A percentile compares a stretch with the other conserved stretches of the same genome.
phyloP scores from a whole-genome alignment of 2,888 invertebrate genomes.

The Aphidoletes aphidimyza region DNA sequence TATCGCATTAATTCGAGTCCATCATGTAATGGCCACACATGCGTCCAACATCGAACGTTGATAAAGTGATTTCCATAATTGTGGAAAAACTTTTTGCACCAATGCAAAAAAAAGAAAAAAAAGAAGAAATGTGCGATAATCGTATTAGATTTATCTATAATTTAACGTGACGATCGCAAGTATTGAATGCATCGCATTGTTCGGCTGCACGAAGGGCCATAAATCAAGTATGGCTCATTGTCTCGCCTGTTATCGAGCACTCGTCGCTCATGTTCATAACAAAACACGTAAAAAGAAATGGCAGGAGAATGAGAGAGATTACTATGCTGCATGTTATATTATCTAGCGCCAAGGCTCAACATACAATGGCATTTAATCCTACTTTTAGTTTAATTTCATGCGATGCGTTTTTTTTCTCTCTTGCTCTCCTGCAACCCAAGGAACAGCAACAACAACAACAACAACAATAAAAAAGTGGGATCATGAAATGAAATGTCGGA shows the following conservation, averaged over 20 bases:
- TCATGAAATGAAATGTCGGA: conserved; percentile 35
- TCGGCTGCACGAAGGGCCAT: conserved; percentile 28
- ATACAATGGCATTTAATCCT: conserved; percentile 35
- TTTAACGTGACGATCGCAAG: conserved; percentile 36
- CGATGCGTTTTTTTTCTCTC: neutral
- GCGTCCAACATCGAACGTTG: neutral
- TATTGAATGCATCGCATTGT: conserved; percentile 24
- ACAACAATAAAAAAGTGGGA: neutral
- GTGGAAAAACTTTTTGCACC: neutral
- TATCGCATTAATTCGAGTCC: conserved; percentile 46
- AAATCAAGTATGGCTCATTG: conserved; percentile 53
- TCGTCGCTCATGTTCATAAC: conserved; percentile 39
- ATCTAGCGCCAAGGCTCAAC: neutral
- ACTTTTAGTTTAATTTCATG: conserved; percentile 47
- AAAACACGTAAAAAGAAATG: too few relatives aligned
- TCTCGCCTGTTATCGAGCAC: conserved; percentile 29
- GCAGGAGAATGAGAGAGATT: too few relatives aligned
- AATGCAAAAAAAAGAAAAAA: too few relatives aligned
- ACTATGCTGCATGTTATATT: conserved; percentile 21
- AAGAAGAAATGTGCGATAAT: conserved; percentile 45
- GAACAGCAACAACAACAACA: neutral
- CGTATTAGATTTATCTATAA: conserved; percentile 51
- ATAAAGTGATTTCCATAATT: conserved; percentile 54
- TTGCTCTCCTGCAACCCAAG: neutral
- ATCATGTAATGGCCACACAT: conserved; percentile 29